Conservation (phyloP, 2,113 vertebrate genomes). For the Noturus placidus region DNA sequence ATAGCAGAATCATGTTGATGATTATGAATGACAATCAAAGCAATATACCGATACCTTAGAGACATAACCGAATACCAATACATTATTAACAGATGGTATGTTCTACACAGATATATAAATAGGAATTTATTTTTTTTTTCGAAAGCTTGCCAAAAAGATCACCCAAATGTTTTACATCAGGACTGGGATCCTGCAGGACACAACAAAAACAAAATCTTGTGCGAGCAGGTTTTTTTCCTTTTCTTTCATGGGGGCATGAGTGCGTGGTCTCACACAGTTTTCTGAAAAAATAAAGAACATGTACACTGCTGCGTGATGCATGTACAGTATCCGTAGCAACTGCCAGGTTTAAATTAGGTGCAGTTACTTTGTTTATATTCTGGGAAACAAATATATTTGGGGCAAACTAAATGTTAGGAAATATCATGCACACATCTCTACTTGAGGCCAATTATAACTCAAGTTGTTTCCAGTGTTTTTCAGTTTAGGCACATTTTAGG, state of each 20-base stretch:
- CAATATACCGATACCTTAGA: background rate
- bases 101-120: background rate
- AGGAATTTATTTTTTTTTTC: background rate
- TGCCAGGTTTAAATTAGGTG: background rate
- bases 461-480: background rate
- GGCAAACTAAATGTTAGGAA: background rate
- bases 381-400: background rate
- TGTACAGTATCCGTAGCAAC: background rate
- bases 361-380: background rate
- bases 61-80: background rate
- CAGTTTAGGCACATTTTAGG: background rate
- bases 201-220: background rate
- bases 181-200: background rate
- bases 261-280: background rate
- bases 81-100: background rate
- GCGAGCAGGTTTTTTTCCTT: background rate
- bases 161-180: background rate
- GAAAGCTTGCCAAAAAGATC: background rate
- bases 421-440: background rate
- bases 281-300: background rate
- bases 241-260: background rate
- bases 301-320: background rate
- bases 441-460: background rate
- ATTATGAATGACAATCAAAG: background rate
- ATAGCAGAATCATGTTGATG: background rate